Evolutionary conservation across 2,797 vertebrate genomes (phyloP).

Genomic region (Cyclura pinguis): DNA sequence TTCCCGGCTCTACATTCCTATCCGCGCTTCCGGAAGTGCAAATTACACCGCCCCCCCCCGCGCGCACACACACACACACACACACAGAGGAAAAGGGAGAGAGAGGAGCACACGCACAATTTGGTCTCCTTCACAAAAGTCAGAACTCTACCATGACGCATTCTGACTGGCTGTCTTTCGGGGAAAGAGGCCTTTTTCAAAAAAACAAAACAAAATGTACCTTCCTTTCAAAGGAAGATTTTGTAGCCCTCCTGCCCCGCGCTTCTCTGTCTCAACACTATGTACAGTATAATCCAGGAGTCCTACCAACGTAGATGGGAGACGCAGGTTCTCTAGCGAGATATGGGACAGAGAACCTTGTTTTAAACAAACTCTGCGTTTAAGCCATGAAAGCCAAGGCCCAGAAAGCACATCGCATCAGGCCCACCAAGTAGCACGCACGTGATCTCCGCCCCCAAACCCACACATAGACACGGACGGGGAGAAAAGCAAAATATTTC

Average conservation of each 20-base stretch:
- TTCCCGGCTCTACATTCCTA: background rate
- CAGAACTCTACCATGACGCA: background rate
- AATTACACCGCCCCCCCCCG: too few relatives aligned
- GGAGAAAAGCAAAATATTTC: constrained; percentile 46
- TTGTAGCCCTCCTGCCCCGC: background rate
- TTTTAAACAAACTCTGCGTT: background rate
- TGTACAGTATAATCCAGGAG: background rate
- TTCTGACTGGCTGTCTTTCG: background rate
- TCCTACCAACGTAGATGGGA: background rate
- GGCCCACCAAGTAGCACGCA: constrained; percentile 23
- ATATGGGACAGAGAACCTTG: too few relatives aligned
- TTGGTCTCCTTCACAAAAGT: background rate
- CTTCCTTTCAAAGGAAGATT: background rate
- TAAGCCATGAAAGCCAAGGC: constrained; percentile 8
- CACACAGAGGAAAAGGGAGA: too few relatives aligned
- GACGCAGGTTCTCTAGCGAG: background rate
- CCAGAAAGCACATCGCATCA: constrained; percentile 30
- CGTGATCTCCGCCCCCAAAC: constrained; percentile 1
- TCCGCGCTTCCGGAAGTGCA: too few relatives aligned
- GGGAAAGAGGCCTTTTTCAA: background rate
- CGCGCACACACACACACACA: too few relatives aligned
- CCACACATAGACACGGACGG: too few relatives aligned
- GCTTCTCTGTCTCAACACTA: background rate
- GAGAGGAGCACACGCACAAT: background rate
- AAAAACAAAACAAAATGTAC: background rate